phyloP scores from a whole-genome alignment of 1,140 invertebrate species.

The Zaprionus africanus region DNA sequence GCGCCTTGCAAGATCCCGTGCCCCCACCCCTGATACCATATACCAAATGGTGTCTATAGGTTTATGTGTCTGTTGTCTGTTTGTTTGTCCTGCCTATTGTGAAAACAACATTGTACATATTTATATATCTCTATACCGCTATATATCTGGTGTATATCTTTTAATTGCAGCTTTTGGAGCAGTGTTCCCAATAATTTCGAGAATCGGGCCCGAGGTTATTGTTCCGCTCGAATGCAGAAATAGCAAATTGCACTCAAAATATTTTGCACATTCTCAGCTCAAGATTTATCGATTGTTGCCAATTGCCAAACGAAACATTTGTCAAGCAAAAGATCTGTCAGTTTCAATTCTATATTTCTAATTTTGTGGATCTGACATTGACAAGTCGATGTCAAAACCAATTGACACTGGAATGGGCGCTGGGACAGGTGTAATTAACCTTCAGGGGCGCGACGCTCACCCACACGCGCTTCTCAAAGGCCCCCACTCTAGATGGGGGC shows the following conservation, averaged over 20 bases:
- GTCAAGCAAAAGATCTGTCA: constrained; percentile 39
- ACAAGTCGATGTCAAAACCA: constrained; percentile 56
- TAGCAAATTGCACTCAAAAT: constrained; percentile 45
- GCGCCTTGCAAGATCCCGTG: constrained; percentile 39
- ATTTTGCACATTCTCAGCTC: constrained; percentile 19
- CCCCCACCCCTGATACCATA: constrained; percentile 12
- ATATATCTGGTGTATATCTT: constrained; percentile 52
- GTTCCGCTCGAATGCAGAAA: constrained; percentile 60
- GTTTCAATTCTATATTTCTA: constrained; percentile 34
- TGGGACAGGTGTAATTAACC: constrained; percentile 73
- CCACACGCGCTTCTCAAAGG: not conserved
- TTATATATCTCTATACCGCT: constrained; percentile 45
- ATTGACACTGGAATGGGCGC: constrained; percentile 62
- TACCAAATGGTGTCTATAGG: constrained; percentile 9
- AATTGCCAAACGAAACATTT: constrained; percentile 32
- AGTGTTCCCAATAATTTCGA: constrained; percentile 47
- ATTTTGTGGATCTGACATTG: constrained; percentile 49
- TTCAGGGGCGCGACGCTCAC: constrained; percentile 27
- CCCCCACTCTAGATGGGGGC: constrained; percentile 8
- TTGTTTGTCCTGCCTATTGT: constrained; percentile 72
- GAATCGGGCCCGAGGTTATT: constrained; percentile 70
- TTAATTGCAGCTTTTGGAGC: constrained; percentile 76
- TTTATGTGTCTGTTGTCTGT: constrained; percentile 45
- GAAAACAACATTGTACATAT: constrained; percentile 45
- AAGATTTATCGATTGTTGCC: constrained; percentile 60